phyloP scores from a whole-genome alignment of 2,797 vertebrate species.

The Kryptolebias ocellatus region DNA sequence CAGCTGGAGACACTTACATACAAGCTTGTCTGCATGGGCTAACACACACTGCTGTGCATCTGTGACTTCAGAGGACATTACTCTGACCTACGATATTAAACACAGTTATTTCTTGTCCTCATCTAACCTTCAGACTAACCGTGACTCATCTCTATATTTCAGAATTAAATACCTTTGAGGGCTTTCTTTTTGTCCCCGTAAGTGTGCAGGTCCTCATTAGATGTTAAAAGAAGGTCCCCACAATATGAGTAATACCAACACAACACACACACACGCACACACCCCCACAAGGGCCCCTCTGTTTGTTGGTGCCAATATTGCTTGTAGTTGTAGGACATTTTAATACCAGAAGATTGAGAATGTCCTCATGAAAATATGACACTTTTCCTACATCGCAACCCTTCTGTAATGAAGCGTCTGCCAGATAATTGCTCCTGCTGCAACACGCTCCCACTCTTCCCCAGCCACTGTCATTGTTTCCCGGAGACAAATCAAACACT shows the following conservation, averaged over 20 bases:
- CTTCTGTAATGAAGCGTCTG: conserved; percentile 42
- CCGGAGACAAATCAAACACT: conserved; percentile 26
- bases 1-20: conserved; percentile 25
- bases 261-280: conserved; percentile 1
- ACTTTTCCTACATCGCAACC: conserved; percentile 36
- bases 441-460: conserved; percentile 13
- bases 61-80: conserved; percentile 8
- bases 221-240: background rate
- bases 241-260: background rate
- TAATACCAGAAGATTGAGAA: conserved; percentile 45
- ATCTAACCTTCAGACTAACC: background rate
- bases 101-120: too few species aligned
- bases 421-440: conserved; percentile 19
- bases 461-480: conserved; percentile 14
- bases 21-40: conserved; percentile 18
- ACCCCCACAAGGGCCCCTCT: conserved; percentile 3
- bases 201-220: background rate
- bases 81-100: background rate
- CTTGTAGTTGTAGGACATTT: conserved; percentile 45
- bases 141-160: background rate
- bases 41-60: conserved; percentile 6
- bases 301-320: conserved; percentile 17
- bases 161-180: background rate
- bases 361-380: conserved; percentile 33
- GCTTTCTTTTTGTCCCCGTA: background rate